Evolutionary conservation across 2,113 vertebrate species (phyloP).

Genomic region (Ictidomys tridecemlineatus): DNA sequence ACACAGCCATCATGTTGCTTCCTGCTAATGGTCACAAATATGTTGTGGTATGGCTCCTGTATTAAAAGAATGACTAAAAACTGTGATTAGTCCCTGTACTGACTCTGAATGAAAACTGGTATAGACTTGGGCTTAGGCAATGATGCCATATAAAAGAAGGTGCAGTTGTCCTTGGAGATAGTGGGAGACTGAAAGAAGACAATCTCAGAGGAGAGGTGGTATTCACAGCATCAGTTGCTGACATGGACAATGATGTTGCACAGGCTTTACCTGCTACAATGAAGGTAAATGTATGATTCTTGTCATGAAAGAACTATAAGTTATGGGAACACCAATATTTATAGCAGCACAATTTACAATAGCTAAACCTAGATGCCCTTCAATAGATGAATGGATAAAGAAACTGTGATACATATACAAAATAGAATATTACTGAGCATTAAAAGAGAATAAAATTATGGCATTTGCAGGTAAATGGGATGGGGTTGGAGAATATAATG

Average conservation of each 20-base stretch:
- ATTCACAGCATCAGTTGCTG: too few species aligned
- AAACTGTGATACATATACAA: too few species aligned
- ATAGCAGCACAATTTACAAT: too few species aligned
- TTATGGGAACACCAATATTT: too few species aligned
- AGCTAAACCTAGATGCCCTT: too few species aligned
- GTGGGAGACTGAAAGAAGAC: background rate
- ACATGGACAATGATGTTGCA: background rate
- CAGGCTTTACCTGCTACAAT: background rate
- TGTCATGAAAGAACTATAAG: background rate
- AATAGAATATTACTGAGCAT: too few species aligned
- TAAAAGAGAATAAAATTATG: too few species aligned
- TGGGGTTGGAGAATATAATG: too few species aligned
- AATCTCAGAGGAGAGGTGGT: background rate
- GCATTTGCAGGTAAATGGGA: too few species aligned
- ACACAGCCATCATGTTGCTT: slow-evolving; percentile 2
- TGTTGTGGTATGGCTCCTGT: rapidly evolving
- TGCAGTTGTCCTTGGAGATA: background rate
- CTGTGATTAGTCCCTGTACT: background rate
- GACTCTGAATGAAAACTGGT: slow-evolving; percentile 70
- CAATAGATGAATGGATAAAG: too few species aligned
- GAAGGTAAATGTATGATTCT: too few species aligned
- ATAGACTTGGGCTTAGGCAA: slow-evolving; percentile 43
- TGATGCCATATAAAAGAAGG: background rate
- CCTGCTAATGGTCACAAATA: slow-evolving; percentile 9
- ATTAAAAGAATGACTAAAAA: slow-evolving; percentile 64